Base-by-base conservation (phyloP, 2,888 invertebrate species). In the Caenorhabditis sp. region DNA sequence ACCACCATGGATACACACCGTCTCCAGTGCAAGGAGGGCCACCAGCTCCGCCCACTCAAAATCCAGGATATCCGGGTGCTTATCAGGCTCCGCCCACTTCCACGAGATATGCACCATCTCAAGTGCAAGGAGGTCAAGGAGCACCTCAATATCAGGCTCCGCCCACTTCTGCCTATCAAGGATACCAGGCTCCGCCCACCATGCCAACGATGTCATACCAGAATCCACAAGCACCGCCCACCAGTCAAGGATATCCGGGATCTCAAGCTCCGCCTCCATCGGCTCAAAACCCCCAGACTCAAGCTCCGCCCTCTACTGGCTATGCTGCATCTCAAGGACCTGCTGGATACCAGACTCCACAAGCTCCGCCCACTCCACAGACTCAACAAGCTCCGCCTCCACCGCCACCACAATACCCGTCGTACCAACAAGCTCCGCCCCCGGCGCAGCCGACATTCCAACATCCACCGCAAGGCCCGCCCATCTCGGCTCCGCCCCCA, bases 401-500 rank as follows among this genome's bases (percentile, higher is more conserved):
- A 22, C 26, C 72, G 4, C 44, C 51, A n/a, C 26, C 38, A 58
- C 44, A 61, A 3, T 44, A 70, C 12, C 79, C 70, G 16, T 49
- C 61, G 5, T 68, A 68, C 31, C 76, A 66, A n/a, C 58, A 26
- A 10, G 26, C 54, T n/a, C 49, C 54, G 10, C 64, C 73, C 2
- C 75, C 74, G 1, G 51, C 59, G 12, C 64, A 49, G 14, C 73
- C 44, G 1, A 19, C 47, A 26, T 69, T 22, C 54, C 79, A 79
- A 22, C 77, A 72, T 26, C 58, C 77, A n/a, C 73, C 69, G 12
- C 75, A 56, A 19, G 69, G 68, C 24, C 38, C 59, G 4, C 76
- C 76, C 14, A 76, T 76, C n/a, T 38, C 76, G 12, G 68, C 76
- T 2, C 63, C 56, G n/a, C 74, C 75, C 2, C 75, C 77, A 24